Conservation (phyloP, 2,888 invertebrate species). For the Drosophila diplacantha region DNA sequence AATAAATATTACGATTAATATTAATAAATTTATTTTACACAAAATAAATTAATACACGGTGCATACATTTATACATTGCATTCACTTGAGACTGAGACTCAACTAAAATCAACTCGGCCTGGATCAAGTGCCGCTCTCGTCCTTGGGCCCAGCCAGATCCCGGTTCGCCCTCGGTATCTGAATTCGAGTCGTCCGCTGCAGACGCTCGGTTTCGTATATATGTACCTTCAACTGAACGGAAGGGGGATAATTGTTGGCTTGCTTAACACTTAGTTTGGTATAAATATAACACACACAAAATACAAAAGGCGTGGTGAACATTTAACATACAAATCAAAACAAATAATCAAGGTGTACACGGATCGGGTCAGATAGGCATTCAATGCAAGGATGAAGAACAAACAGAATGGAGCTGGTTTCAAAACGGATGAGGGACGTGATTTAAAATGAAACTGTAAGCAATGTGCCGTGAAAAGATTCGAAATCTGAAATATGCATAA, state of each 20-base stretch:
- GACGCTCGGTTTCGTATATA: conserved; percentile 62
- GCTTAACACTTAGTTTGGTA: conserved; percentile 44
- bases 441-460: conserved; percentile 4
- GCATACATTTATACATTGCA: conserved; percentile 68
- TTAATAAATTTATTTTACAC: conserved; percentile 60
- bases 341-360: conserved; percentile 57
- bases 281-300: conserved; percentile 27
- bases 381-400: conserved; percentile 11
- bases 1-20: conserved; percentile 46
- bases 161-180: conserved; percentile 43
- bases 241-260: conserved; percentile 44
- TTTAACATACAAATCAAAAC: conserved; percentile 61
- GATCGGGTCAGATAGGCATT: conserved; percentile 12
- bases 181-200: conserved; percentile 59
- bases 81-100: conserved; percentile 43
- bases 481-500: conserved; percentile 20
- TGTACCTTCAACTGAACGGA: conserved; percentile 64
- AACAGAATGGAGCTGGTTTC: conserved; percentile 12
- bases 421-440: conserved; percentile 2
- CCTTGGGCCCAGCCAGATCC: conserved; percentile 12
- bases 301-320: conserved; percentile 30
- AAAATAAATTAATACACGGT: conserved; percentile 64
- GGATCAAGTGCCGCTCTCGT: conserved; percentile 22
- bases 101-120: conserved; percentile 10
- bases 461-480: conserved; percentile 34